Evolutionary conservation across 2,797 vertebrate genomes (phyloP).

Genomic region (Hydrophis major): DNA sequence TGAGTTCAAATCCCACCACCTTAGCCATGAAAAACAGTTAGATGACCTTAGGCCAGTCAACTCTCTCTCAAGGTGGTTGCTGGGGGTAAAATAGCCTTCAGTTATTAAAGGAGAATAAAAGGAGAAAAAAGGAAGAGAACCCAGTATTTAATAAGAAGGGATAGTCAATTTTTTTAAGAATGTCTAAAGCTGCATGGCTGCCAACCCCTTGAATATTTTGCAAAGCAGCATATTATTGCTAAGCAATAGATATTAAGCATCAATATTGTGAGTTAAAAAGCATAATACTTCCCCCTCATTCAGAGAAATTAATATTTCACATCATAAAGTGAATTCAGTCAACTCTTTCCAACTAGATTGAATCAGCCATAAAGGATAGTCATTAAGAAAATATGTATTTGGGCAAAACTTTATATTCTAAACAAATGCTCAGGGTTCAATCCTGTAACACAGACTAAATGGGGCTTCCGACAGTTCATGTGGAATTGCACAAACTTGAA

Average conservation of each 20-base stretch:
- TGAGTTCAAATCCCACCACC: background rate
- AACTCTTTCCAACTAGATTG: background rate
- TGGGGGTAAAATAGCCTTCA: background rate
- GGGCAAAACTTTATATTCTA: background rate
- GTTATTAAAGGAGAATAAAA: background rate
- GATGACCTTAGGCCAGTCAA: background rate
- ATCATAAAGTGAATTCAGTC: background rate
- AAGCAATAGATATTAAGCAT: background rate
- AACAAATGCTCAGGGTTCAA: background rate
- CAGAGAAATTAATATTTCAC: background rate
- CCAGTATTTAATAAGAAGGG: background rate
- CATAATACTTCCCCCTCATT: background rate
- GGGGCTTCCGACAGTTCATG: background rate
- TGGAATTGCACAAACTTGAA: background rate
- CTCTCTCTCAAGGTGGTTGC: background rate
- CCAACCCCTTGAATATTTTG: background rate
- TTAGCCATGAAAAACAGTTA: background rate
- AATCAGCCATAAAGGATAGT: background rate
- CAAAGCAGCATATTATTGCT: background rate
- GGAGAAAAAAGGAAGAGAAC: background rate
- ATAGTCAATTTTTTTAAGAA: background rate
- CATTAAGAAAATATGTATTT: background rate
- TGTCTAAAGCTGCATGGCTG: background rate
- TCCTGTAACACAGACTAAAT: background rate
- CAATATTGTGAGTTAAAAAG: background rate